Percentiles rank a stretch among this genome's conserved stretches.
Conservation (phyloP, 2,888 invertebrate genomes). For the Eledona agricola region DNA sequence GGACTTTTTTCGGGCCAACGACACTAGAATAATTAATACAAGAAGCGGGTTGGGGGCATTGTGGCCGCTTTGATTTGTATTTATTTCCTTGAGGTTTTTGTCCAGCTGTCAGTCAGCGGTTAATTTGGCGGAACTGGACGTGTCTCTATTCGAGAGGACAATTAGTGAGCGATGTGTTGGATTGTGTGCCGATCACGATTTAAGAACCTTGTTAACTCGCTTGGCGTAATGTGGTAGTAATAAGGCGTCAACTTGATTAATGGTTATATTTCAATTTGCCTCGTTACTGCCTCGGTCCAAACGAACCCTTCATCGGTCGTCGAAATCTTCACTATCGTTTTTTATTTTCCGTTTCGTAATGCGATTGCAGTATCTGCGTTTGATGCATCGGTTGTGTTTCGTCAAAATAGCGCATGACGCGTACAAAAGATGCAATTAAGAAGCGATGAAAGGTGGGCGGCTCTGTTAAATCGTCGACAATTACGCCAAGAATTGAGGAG, state of each 20-base stretch:
- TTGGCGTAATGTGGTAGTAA: slow-evolving; percentile 60
- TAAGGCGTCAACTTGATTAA: slow-evolving; percentile 60
- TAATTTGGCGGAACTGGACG: slow-evolving; percentile 50
- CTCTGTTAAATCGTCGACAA: too few species aligned
- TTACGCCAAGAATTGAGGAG: too few species aligned
- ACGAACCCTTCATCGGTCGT: slow-evolving; percentile 18
- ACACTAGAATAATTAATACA: slow-evolving; percentile 37
- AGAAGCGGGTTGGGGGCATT: slow-evolving; percentile 28
- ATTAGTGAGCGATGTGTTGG: slow-evolving; percentile 48
- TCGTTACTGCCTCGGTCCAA: slow-evolving; percentile 41
- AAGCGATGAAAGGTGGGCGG: too few species aligned
- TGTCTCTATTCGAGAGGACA: slow-evolving; percentile 46
- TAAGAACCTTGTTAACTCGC: slow-evolving; percentile 54
- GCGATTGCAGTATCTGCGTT: too few species aligned
- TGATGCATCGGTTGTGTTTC: too few species aligned
- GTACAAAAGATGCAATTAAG: too few species aligned
- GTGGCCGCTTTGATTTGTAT: slow-evolving; percentile 30
- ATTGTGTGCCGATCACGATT: slow-evolving; percentile 52
- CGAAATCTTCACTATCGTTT: slow-evolving; percentile 9
- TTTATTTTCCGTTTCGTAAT: slow-evolving; percentile 7
- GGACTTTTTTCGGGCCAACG: slow-evolving; percentile 34
- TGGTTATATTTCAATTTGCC: slow-evolving; percentile 59
- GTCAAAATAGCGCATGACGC: too few species aligned
- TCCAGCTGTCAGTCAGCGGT: slow-evolving; percentile 47
- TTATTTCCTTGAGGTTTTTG: slow-evolving; percentile 35